Evolutionary conservation across 2,888 invertebrate genomes (phyloP).

Genomic region (Dysmachus trigonus): DNA sequence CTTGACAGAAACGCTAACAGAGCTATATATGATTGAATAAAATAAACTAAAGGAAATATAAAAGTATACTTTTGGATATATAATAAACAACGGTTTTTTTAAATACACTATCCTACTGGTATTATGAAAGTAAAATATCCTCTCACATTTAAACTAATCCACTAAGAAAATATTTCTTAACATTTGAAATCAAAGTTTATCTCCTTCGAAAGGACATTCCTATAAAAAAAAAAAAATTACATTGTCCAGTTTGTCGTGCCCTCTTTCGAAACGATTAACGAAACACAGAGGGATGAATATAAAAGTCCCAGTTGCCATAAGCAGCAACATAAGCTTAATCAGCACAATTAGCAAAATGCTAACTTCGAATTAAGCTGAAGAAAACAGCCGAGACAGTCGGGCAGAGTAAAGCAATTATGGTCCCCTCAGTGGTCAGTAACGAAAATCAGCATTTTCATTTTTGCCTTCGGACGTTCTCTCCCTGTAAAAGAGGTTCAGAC

Average conservation of each 20-base stretch:
- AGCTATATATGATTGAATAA: too few species aligned
- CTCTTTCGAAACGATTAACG: not conserved
- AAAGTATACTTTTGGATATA: too few species aligned
- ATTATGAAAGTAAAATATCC: too few species aligned
- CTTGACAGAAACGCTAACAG: too few species aligned
- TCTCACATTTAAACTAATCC: not conserved
- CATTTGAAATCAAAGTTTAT: not conserved
- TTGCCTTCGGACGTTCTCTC: not conserved
- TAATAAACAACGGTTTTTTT: too few species aligned
- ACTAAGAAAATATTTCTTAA: not conserved
- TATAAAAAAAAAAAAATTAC: not conserved
- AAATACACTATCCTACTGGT: too few species aligned
- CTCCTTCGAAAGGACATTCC: not conserved
- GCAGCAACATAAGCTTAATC: slow-evolving; percentile 15
- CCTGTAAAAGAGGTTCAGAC: not conserved
- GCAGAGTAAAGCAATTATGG: not conserved
- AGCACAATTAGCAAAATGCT: slow-evolving; percentile 36
- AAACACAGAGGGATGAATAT: not conserved
- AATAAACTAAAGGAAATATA: too few species aligned
- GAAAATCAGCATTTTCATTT: slow-evolving; percentile 32
- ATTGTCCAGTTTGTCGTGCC: not conserved
- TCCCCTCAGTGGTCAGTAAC: slow-evolving; percentile 5
- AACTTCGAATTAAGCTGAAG: slow-evolving; percentile 21
- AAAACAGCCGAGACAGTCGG: not conserved
- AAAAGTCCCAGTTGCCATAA: not conserved